Evolutionary conservation across 1,140 invertebrate species (phyloP).

Genomic region (Cydia fagiglandana): DNA sequence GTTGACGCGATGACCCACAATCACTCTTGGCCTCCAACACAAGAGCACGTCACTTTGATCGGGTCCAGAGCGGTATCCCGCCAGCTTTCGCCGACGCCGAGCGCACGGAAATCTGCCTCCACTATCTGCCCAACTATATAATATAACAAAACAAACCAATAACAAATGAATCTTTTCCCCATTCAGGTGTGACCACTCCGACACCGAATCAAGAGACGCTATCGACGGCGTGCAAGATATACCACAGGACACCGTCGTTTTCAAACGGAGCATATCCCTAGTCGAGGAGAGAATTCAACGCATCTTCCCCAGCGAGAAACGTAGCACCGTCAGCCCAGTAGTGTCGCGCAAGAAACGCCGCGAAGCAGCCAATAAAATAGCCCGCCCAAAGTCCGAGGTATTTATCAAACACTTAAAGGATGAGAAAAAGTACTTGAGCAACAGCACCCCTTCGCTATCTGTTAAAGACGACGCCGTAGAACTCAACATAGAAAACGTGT

Average conservation of each 20-base stretch:
- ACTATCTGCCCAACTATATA: no score
- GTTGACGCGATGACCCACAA: no score
- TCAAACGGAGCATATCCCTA: conserved; percentile 66
- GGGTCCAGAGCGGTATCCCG: no score
- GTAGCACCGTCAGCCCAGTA: conserved; percentile 36
- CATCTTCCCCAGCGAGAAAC: conserved; percentile 55
- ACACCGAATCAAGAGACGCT: conserved; percentile 60
- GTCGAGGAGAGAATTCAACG: conserved; percentile 67
- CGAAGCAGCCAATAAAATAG: conserved; percentile 35
- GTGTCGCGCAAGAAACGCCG: conserved; percentile 37
- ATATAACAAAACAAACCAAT: no score
- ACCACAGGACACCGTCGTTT: conserved; percentile 63
- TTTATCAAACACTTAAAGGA: conserved; percentile 48
- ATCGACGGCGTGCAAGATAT: conserved; percentile 46
- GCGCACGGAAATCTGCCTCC: no score
- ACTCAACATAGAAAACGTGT: conserved; percentile 67
- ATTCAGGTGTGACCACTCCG: conserved; percentile 58
- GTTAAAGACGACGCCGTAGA: conserved; percentile 60
- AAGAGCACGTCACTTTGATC: no score
- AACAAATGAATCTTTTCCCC: background rate
- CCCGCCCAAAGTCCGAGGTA: conserved; percentile 62
- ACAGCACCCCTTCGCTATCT: conserved; percentile 59
- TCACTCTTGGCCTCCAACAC: no score
- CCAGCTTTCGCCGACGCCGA: no score
- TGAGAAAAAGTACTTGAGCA: conserved; percentile 55